A percentile compares a stretch with the other conserved stretches of the same genome.
Evolutionary conservation across 53 echinoderm and acorn worm genomes (phyloP).

Genomic region (Crossaster papposus): DNA sequence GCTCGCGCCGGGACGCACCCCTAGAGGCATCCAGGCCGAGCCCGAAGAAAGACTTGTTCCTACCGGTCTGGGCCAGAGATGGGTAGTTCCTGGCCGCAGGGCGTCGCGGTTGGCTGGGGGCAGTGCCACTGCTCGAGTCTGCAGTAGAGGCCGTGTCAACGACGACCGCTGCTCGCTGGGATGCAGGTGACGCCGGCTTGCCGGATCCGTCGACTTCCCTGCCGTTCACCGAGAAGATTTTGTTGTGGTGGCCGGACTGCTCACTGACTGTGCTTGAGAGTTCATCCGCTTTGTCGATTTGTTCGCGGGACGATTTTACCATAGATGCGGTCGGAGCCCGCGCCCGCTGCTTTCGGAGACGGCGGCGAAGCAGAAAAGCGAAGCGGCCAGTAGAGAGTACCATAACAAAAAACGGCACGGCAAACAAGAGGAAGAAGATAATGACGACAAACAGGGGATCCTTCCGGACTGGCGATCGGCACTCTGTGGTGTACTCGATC

Average conservation of each 20-base stretch:
- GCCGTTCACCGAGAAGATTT: neutral
- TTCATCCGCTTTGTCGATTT: neutral
- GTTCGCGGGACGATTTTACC: neutral
- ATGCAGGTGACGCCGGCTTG: neutral
- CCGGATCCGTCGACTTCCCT: neutral
- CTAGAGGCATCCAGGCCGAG: conserved; percentile 25
- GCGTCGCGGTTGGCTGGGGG: neutral
- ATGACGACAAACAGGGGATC: conserved; percentile 26
- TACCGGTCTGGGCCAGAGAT: conserved; percentile 30
- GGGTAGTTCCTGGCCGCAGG: conserved; percentile 16
- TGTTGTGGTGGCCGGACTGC: conserved; percentile 29
- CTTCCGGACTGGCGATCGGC: conserved; percentile 33
- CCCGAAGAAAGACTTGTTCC: conserved; percentile 51
- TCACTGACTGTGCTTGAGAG: conserved; percentile 3
- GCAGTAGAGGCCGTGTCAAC: conserved; percentile 11
- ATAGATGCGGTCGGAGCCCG: conserved; percentile 9
- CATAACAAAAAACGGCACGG: conserved; percentile 37
- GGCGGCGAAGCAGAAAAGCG: conserved; percentile 47
- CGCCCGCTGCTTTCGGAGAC: conserved; percentile 29
- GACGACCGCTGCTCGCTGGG: neutral
- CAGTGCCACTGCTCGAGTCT: neutral
- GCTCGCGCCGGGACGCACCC: conserved; percentile 1
- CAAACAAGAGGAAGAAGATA: conserved; percentile 32
- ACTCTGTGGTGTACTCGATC: conserved; percentile 29
- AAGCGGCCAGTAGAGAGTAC: conserved; percentile 30